A percentile compares a stretch with the other conserved stretches of the same genome.
phyloP scores from a whole-genome alignment of 1,140 invertebrate genomes.

The Drosophila sp. region DNA sequence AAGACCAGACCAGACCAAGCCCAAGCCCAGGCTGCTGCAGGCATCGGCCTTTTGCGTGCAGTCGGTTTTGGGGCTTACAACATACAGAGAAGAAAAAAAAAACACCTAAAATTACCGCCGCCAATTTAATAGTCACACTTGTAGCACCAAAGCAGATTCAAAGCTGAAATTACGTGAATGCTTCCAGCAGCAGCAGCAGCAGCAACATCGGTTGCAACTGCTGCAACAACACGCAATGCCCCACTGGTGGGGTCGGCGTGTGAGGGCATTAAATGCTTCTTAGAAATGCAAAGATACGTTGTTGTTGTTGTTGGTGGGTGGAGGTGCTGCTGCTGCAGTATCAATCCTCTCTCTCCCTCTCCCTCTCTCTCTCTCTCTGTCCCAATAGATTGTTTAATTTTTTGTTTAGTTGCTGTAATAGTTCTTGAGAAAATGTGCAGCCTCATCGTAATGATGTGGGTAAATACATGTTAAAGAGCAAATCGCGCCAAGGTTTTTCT shows the following conservation, averaged over 20 bases:
- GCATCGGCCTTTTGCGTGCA: slow-evolving; percentile 47
- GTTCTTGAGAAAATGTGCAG: slow-evolving; percentile 75
- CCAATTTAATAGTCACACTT: slow-evolving; percentile 82
- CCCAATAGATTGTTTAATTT: slow-evolving; percentile 61
- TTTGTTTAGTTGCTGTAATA: slow-evolving; percentile 71
- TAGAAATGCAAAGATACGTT: slow-evolving; percentile 71
- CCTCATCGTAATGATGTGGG: slow-evolving; percentile 74
- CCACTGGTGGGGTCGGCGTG: slow-evolving; percentile 34
- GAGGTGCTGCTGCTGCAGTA: slow-evolving; percentile 19
- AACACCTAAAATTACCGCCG: slow-evolving; percentile 73
- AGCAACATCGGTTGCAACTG: slow-evolving; percentile 29
- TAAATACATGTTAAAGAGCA: slow-evolving; percentile 65
- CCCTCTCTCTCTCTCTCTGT: not conserved
- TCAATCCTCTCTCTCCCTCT: slow-evolving; percentile 14
- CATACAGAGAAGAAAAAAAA: slow-evolving; percentile 40
- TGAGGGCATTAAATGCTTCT: slow-evolving; percentile 76
- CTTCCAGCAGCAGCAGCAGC: slow-evolving; percentile 49
- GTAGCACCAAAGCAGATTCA: slow-evolving; percentile 56
- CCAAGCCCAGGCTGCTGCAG: slow-evolving; percentile 51
- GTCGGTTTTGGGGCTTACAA: slow-evolving; percentile 36
- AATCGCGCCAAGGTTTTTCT: slow-evolving; percentile 29
- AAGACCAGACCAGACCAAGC: slow-evolving; percentile 30
- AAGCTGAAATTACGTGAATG: slow-evolving; percentile 63
- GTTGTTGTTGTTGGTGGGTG: slow-evolving; percentile 27
- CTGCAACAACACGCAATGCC: slow-evolving; percentile 59